A percentile compares a stretch with the other conserved stretches of the same genome.
Conservation (phyloP, 2,888 invertebrate genomes). For the Amphimallon solstitiale region DNA sequence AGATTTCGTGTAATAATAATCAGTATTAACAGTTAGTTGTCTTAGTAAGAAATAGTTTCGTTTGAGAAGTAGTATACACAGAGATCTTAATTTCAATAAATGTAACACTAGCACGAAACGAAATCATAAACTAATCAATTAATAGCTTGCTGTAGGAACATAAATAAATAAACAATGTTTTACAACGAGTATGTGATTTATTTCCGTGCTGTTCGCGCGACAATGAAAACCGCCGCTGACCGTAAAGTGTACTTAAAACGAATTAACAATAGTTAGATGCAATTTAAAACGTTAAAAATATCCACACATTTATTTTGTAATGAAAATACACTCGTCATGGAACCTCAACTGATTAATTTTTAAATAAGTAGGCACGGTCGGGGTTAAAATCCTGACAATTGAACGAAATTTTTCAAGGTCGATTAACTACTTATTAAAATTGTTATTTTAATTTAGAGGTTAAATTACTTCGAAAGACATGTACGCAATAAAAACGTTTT, state of each 20-base stretch:
- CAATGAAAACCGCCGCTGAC: constrained; percentile 9
- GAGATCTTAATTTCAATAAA: background rate
- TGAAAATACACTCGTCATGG: constrained; percentile 19
- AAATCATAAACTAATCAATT: constrained; percentile 20
- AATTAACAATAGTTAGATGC: constrained; percentile 29
- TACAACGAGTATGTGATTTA: constrained; percentile 4
- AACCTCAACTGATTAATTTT: constrained; percentile 30
- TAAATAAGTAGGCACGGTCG: constrained; percentile 28
- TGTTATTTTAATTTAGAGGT: constrained; percentile 38
- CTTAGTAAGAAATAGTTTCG: no score
- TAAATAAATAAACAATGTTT: constrained; percentile 5
- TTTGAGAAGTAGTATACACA: background rate
- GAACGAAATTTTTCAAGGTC: constrained; percentile 38
- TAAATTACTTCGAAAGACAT: constrained; percentile 32
- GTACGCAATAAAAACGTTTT: constrained; percentile 32
- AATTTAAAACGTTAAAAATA: constrained; percentile 33
- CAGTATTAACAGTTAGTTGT: no score
- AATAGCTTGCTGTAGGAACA: constrained; percentile 11
- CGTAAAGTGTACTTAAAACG: constrained; percentile 31
- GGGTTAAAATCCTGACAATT: constrained; percentile 40
- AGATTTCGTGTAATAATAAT: no score
- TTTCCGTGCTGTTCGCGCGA: background rate
- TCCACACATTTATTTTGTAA: constrained; percentile 28
- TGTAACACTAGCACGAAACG: background rate
- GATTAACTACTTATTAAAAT: constrained; percentile 38